Evolutionary conservation across 2,113 vertebrate genomes (phyloP).

Genomic region (Crypturellus undulatus): DNA sequence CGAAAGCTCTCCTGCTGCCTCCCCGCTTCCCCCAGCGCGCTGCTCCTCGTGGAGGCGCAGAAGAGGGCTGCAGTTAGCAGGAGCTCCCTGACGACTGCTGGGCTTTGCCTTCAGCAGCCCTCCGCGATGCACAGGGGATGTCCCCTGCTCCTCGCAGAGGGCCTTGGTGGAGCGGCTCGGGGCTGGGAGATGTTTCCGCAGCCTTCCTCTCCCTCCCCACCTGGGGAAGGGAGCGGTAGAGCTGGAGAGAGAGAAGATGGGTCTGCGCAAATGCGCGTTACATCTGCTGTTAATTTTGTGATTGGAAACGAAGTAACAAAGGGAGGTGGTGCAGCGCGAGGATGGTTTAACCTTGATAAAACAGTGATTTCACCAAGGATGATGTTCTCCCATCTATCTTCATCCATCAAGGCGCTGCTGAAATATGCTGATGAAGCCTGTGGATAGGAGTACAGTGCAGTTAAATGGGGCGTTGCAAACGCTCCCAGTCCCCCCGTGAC

Average conservation of each 20-base stretch:
- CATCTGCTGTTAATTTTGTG: slow-evolving; percentile 59
- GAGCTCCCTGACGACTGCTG: fast-evolving
- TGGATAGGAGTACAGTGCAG: slow-evolving; percentile 82
- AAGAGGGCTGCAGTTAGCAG: background rate
- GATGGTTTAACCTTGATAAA: slow-evolving; percentile 95
- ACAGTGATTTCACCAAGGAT: slow-evolving; percentile 88
- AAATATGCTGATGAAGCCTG: slow-evolving; percentile 90
- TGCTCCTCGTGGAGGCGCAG: background rate
- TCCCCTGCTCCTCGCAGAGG: too few relatives aligned
- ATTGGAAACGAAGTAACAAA: slow-evolving; percentile 79
- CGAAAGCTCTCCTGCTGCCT: background rate
- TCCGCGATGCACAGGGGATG: fast-evolving
- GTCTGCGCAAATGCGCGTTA: background rate
- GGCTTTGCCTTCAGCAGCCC: background rate
- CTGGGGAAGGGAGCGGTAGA: background rate
- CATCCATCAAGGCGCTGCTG: slow-evolving; percentile 83
- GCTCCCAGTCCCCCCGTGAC: slow-evolving; percentile 82
- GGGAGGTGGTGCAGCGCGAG: slow-evolving; percentile 82
- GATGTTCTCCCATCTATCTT: slow-evolving; percentile 92
- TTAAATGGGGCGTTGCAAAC: slow-evolving; percentile 91
- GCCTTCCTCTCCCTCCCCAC: background rate
- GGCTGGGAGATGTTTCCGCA: background rate
- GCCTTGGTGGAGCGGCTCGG: background rate
- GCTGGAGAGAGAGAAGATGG: background rate
- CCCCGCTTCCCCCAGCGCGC: too few relatives aligned